phyloP scores from a whole-genome alignment of 1,140 invertebrate genomes.

The Drosophila tropicalis region DNA sequence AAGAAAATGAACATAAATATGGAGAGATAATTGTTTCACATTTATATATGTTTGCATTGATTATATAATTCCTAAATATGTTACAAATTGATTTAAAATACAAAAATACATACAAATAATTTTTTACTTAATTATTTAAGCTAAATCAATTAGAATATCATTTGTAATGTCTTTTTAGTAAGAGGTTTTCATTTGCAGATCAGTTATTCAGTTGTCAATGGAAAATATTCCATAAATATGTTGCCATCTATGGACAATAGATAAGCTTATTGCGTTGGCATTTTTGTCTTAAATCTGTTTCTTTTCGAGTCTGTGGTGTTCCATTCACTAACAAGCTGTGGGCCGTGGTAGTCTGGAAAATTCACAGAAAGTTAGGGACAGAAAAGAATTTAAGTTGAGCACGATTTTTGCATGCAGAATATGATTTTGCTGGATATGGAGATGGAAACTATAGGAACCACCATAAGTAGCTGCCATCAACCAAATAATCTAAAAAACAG shows the following conservation, averaged over 20 bases:
- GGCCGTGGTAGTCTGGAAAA: slow-evolving; percentile 62
- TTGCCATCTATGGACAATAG: not conserved
- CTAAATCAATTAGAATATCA: slow-evolving; percentile 58
- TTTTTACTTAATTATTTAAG: slow-evolving; percentile 53
- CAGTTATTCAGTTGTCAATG: slow-evolving; percentile 6
- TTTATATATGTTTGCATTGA: not conserved
- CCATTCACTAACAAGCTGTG: slow-evolving; percentile 58
- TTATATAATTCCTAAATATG: slow-evolving; percentile 37
- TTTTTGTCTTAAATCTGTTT: slow-evolving; percentile 7
- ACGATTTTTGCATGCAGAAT: slow-evolving; percentile 51
- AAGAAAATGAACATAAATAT: slow-evolving; percentile 4
- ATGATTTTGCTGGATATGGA: slow-evolving; percentile 40
- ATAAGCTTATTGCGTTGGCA: slow-evolving; percentile 3
- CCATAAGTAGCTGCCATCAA: slow-evolving; percentile 46
- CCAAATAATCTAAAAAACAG: slow-evolving; percentile 75
- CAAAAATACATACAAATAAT: slow-evolving; percentile 71
- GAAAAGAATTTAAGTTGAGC: not conserved
- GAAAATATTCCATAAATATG: not conserved
- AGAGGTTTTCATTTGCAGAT: slow-evolving; percentile 36
- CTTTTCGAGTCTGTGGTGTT: slow-evolving; percentile 12
- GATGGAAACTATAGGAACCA: slow-evolving; percentile 29
- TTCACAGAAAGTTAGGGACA: slow-evolving; percentile 6
- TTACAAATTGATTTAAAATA: slow-evolving; percentile 64
- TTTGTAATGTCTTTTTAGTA: slow-evolving; percentile 57
- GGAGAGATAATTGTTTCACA: not conserved